phyloP scores from a whole-genome alignment of 1,140 invertebrate genomes.

The Delia radicum region DNA sequence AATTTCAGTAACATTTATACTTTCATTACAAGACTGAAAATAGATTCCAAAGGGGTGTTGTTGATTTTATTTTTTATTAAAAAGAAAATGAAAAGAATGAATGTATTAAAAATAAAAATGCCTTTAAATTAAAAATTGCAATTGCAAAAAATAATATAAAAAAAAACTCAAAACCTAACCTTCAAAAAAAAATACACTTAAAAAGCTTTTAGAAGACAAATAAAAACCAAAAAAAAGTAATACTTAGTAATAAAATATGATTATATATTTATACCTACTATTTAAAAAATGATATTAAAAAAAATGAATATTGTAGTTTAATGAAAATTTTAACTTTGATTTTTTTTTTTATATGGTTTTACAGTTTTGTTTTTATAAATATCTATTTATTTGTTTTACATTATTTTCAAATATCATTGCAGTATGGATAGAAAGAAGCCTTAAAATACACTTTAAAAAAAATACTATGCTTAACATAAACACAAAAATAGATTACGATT shows the following conservation, averaged over 20 bases:
- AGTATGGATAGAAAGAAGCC: background rate
- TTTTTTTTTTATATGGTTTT: background rate
- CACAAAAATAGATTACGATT: background rate
- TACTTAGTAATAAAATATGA: background rate
- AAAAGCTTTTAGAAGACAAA: slow-evolving; percentile 5
- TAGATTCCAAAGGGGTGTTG: background rate
- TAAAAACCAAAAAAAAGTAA: slow-evolving; percentile 3
- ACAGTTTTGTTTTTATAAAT: background rate
- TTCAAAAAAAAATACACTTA: background rate
- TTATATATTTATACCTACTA: slow-evolving; percentile 3
- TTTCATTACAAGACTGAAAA: background rate
- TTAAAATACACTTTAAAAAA: slow-evolving; percentile 3
- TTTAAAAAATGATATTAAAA: background rate
- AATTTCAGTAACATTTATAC: too few relatives aligned
- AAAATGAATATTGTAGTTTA: background rate
- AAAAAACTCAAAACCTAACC: background rate
- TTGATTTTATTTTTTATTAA: background rate
- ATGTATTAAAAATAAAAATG: background rate
- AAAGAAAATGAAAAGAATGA: background rate
- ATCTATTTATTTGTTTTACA: background rate
- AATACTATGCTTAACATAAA: background rate
- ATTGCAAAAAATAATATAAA: background rate
- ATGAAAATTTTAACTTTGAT: background rate
- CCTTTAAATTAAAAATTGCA: background rate
- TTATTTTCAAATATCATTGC: background rate